Evolutionary conservation across 2,888 invertebrate genomes (phyloP).

Genomic region (Caenorhabditis sp.): DNA sequence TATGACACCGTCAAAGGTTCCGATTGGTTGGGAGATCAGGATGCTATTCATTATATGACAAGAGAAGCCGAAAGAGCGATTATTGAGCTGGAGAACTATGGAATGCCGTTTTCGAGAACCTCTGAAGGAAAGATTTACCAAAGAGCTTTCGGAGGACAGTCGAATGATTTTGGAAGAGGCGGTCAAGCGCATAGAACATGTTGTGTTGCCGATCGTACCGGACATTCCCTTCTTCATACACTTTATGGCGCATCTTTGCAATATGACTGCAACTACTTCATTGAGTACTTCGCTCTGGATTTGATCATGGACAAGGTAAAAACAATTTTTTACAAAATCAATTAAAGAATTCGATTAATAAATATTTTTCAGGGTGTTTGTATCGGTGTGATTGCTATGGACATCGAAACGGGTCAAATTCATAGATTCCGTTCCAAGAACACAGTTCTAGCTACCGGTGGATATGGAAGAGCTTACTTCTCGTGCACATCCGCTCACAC

Average conservation of each 20-base stretch:
- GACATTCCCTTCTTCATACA: slow-evolving; percentile 95
- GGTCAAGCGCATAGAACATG: slow-evolving; percentile 82
- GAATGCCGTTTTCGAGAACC: slow-evolving; percentile 84
- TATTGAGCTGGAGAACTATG: slow-evolving; percentile 77
- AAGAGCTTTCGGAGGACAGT: slow-evolving; percentile 97
- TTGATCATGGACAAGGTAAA: slow-evolving; percentile 84
- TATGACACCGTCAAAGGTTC: slow-evolving; percentile 78
- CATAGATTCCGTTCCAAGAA: slow-evolving; percentile 87
- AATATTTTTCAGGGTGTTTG: slow-evolving; percentile 42
- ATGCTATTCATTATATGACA: slow-evolving; percentile 98
- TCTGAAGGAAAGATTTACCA: slow-evolving; percentile 96
- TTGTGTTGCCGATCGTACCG: slow-evolving; percentile 97
- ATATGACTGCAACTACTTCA: slow-evolving; percentile 96
- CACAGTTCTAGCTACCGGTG: slow-evolving; percentile 78
- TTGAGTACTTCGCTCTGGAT: slow-evolving; percentile 97
- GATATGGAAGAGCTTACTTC: slow-evolving; percentile 85
- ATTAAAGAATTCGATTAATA: background rate
- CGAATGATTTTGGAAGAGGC: slow-evolving; percentile 93
- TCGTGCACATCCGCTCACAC: slow-evolving; percentile 99
- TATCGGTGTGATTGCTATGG: slow-evolving; percentile 87
- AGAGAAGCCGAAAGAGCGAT: slow-evolving; percentile 75
- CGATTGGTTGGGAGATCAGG: slow-evolving; percentile 96
- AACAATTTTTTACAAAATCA: background rate
- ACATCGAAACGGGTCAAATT: slow-evolving; percentile 92
- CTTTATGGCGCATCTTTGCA: slow-evolving; percentile 91